These are phyloP conservation scores for Temnothorax curvispinosus DNA, from an alignment of 1,140 invertebrate species.

Conservation along the genomic window DNA sequence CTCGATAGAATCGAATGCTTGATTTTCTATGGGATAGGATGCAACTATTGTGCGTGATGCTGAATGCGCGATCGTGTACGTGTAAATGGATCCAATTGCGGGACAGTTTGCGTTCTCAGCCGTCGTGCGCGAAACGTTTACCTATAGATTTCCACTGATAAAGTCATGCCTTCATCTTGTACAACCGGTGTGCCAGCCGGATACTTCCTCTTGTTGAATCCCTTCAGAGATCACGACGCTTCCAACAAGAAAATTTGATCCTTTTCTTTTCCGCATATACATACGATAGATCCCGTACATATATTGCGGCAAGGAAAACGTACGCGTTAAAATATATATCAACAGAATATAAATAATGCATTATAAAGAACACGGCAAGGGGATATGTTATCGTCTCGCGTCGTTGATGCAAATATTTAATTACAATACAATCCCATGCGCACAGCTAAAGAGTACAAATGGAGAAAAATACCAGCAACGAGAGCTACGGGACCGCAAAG, in stretches of 20 bases:
- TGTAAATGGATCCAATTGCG: constrained; percentile 52
- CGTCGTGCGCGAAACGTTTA: constrained; percentile 58
- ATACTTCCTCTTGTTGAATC: constrained; percentile 44
- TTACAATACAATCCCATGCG: neutral
- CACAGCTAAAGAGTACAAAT: neutral
- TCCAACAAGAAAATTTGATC: constrained; percentile 23
- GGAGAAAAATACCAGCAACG: neutral
- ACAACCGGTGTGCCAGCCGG: neutral
- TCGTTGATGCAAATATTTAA: constrained; percentile 20
- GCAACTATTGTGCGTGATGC: constrained; percentile 72
- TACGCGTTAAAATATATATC: neutral
- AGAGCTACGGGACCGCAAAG: neutral
- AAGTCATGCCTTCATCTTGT: constrained; percentile 65
- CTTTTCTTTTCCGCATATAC: neutral
- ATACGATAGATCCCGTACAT: neutral
- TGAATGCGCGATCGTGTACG: constrained; percentile 37
- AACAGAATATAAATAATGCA: constrained; percentile 2
- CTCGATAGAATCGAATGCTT: constrained; percentile 75
- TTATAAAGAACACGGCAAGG: neutral
- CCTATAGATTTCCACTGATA: constrained; percentile 72
- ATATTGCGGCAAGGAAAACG: neutral
- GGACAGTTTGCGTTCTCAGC: constrained; percentile 61
- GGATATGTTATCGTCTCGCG: neutral
- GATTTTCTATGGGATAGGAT: constrained; percentile 79
- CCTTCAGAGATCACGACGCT: neutral